Conservation (phyloP, 2,113 vertebrate species). For the Petaurus breviceps region DNA sequence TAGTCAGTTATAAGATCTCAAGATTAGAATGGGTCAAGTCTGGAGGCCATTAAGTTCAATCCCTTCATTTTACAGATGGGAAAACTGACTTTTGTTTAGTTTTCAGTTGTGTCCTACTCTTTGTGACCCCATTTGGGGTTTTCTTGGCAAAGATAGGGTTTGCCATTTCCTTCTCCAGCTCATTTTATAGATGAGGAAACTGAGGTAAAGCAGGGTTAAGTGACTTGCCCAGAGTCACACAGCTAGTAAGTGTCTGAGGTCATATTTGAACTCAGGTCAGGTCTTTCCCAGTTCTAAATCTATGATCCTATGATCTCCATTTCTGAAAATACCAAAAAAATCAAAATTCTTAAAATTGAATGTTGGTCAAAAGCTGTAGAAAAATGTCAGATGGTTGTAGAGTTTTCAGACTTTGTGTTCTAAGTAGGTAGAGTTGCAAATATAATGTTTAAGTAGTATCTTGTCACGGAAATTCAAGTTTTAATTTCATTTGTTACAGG, state of each 20-base stretch:
- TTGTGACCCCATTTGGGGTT: not conserved
- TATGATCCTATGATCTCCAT: not conserved
- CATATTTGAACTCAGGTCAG: not conserved
- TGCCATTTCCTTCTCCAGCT: not conserved
- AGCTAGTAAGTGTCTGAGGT: not conserved
- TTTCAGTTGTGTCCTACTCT: not conserved
- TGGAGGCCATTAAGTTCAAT: not conserved
- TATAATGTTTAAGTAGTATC: too few relatives aligned
- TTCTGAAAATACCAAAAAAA: not conserved
- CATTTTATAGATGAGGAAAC: not conserved
- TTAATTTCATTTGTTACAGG: too few relatives aligned
- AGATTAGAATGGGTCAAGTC: not conserved
- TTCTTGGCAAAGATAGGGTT: not conserved
- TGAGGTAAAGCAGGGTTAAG: not conserved
- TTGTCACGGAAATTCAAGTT: too few relatives aligned
- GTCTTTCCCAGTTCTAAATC: not conserved
- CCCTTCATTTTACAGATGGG: not conserved
- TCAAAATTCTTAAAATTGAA: not conserved
- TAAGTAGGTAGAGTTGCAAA: not conserved
- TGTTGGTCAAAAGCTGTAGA: not conserved
- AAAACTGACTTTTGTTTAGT: not conserved
- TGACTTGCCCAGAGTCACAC: not conserved
- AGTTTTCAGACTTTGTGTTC: not conserved
- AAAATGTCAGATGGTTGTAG: too few relatives aligned
- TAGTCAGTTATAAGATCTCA: not conserved